Percentiles rank a stretch among this genome's conserved stretches.
These are phyloP conservation scores for Cotesia congregata DNA, from an alignment of 2,888 invertebrate genomes.

Conservation along the genomic window DNA sequence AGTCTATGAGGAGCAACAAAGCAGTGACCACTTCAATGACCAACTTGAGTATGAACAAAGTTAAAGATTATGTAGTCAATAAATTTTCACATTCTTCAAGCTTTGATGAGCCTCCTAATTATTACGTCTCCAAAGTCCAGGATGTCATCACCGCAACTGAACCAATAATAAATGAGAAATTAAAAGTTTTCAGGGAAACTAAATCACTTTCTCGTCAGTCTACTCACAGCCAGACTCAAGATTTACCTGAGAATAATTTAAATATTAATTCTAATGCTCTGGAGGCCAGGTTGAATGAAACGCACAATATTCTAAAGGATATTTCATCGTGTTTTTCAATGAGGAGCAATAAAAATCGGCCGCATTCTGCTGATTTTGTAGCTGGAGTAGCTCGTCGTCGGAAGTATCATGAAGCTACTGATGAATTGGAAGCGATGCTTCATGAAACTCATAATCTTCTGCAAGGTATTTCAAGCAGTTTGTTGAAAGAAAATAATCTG, in stretches of 20 bases:
- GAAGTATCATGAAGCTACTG: constrained; percentile 29
- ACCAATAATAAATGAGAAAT: constrained; percentile 58
- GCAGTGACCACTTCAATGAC: background rate
- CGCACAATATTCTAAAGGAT: constrained; percentile 39
- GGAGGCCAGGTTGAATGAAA: constrained; percentile 39
- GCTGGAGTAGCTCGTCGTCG: background rate
- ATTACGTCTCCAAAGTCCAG: constrained; percentile 61
- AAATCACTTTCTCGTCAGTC: constrained; percentile 32
- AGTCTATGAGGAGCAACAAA: constrained; percentile 25
- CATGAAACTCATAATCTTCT: constrained; percentile 55
- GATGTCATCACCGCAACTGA: constrained; percentile 61
- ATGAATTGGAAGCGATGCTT: constrained; percentile 52
- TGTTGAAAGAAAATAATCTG: constrained; percentile 43
- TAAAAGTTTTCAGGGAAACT: constrained; percentile 56
- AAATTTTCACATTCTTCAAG: constrained; percentile 54
- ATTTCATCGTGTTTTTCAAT: constrained; percentile 40
- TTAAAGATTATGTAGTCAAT: constrained; percentile 55
- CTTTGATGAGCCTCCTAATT: constrained; percentile 56
- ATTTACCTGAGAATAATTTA: background rate
- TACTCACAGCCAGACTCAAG: constrained; percentile 9
- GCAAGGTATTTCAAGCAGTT: constrained; percentile 53
- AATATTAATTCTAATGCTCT: constrained; percentile 9
- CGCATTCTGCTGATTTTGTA: constrained; percentile 39
- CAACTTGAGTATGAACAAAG: constrained; percentile 54
- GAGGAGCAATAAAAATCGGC: constrained; percentile 31